Percentiles rank a stretch among this genome's conserved stretches.
Conservation (phyloP, 2,888 invertebrate species). For the Drosophila ustulata region DNA sequence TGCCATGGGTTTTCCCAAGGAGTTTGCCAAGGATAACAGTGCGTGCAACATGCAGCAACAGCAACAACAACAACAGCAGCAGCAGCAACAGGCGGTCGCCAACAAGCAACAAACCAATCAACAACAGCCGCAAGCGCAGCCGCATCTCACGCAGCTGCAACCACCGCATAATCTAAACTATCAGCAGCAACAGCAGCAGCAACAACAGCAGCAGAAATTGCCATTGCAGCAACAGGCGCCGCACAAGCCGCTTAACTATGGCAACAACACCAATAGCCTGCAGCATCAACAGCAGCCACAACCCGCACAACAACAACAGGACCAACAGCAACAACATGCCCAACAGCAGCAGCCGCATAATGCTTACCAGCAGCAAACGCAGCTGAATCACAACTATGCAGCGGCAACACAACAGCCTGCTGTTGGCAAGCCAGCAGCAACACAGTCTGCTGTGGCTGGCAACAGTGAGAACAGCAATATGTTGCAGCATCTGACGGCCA, state of each 20-base stretch:
- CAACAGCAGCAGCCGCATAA: conserved; percentile 50
- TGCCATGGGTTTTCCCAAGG: conserved; percentile 84
- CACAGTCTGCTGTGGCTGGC: conserved; percentile 41
- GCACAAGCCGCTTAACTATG: conserved; percentile 52
- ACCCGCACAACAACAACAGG: conserved; percentile 44
- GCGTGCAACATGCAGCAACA: conserved; percentile 69
- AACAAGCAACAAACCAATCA: conserved; percentile 56
- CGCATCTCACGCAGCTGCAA: conserved; percentile 62
- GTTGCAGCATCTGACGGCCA: conserved; percentile 70
- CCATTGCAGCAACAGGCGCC: conserved; percentile 52
- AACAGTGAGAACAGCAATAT: conserved; percentile 62
- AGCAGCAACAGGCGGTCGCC: conserved; percentile 49
- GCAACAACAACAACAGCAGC: conserved; percentile 43
- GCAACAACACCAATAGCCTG: conserved; percentile 42
- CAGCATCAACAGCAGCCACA: conserved; percentile 40
- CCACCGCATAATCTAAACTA: conserved; percentile 57
- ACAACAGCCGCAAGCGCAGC: conserved; percentile 64
- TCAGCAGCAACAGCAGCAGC: conserved; percentile 52
- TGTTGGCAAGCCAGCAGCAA: conserved; percentile 57
- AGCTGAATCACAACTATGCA: conserved; percentile 57
- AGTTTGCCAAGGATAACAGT: conserved; percentile 77
- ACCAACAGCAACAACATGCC: conserved; percentile 40
- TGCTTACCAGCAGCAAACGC: conserved; percentile 44
- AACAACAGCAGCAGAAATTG: conserved; percentile 39
- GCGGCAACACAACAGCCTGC: conserved; percentile 36